Conservation (phyloP, 2,797 vertebrate species). For the Masticophis lateralis region DNA sequence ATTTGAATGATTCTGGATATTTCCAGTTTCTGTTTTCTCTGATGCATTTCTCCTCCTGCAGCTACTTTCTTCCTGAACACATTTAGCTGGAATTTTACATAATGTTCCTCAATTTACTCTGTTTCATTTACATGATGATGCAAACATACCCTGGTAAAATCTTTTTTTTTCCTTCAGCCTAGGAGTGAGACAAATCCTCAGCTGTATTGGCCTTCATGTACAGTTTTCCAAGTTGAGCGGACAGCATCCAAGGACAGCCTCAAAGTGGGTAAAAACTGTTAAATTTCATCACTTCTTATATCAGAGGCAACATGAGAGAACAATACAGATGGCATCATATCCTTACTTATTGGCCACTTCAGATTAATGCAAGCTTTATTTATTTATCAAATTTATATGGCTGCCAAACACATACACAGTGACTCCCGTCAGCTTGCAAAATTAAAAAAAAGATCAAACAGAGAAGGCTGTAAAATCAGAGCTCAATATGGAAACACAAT, state of each 20-base stretch:
- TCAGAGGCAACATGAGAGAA: not conserved
- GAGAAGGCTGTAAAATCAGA: constrained; percentile 34
- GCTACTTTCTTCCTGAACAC: constrained; percentile 37
- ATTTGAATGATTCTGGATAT: constrained; percentile 24
- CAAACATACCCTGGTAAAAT: not conserved
- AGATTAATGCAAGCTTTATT: not conserved
- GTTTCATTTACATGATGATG: not conserved
- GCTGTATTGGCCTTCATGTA: not conserved
- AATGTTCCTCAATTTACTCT: not conserved
- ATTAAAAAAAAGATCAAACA: constrained; percentile 6
- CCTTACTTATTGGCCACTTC: not conserved
- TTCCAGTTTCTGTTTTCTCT: constrained; percentile 36
- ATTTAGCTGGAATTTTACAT: constrained; percentile 31
- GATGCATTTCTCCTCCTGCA: constrained; percentile 24
- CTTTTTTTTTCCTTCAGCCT: not conserved
- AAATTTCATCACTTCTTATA: not conserved
- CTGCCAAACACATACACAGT: not conserved
- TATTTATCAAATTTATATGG: not conserved
- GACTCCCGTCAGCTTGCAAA: not conserved
- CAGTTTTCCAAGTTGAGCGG: not conserved
- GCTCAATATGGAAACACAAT: constrained; percentile 45
- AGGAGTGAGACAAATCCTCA: not conserved
- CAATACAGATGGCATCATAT: not conserved
- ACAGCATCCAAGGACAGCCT: not conserved
- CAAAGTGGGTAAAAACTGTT: not conserved